These are phyloP conservation scores for Tinea semifulvella DNA, from an alignment of 2,888 invertebrate species.

Conservation along the genomic window DNA sequence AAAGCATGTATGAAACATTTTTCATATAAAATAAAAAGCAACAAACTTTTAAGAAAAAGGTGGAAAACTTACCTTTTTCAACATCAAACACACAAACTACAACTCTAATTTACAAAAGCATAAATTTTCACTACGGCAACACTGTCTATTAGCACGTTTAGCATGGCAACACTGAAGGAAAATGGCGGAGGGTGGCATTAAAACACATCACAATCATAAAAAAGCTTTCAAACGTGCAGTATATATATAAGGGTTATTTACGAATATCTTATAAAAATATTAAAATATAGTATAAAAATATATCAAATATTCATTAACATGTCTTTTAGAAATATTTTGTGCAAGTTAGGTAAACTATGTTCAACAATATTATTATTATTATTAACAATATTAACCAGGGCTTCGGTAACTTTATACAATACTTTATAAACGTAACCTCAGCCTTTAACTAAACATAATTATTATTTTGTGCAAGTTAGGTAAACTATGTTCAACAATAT, in stretches of 20 bases:
- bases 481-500: no score
- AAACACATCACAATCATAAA: conserved; percentile 65
- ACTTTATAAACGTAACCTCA: no score
- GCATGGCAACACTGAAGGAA: conserved; percentile 28
- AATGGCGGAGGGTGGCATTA: conserved; percentile 34
- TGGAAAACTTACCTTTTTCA: conserved; percentile 12
- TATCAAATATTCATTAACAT: no score
- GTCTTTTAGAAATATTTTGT: no score
- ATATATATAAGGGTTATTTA: no score
- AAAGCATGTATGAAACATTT: conserved; percentile 56
- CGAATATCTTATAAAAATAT: not conserved
- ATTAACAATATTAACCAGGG: no score
- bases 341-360: no score
- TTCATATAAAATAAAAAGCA: conserved; percentile 20
- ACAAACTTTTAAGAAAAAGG: conserved; percentile 25
- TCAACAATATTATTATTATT: no score
- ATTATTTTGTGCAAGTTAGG: no score
- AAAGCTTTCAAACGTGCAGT: conserved; percentile 66
- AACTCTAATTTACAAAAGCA: conserved; percentile 15
- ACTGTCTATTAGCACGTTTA: not conserved
- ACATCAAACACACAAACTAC: conserved; percentile 15
- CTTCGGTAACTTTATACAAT: no score
- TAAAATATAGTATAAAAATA: not conserved
- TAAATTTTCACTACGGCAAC: conserved; percentile 15
- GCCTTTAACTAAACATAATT: no score